These are phyloP conservation scores for Anser cygnoides DNA, from an alignment of 2,113 vertebrate species.

Conservation along the genomic window DNA sequence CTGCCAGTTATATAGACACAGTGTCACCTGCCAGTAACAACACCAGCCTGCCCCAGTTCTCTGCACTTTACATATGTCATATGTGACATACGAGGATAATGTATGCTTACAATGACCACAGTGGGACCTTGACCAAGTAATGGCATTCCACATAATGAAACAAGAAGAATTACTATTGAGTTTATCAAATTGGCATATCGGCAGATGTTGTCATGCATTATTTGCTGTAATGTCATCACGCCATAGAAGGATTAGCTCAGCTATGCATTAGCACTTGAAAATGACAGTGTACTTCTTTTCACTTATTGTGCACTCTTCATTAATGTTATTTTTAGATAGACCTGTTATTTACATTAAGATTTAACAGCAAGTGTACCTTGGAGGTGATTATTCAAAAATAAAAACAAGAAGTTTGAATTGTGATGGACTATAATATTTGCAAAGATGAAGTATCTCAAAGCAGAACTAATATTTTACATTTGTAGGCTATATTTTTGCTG, in stretches of 20 bases:
- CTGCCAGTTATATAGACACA: neutral
- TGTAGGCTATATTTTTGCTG: neutral
- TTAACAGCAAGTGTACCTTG: neutral
- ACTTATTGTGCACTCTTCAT: neutral
- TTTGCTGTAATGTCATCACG: neutral
- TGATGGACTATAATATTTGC: neutral
- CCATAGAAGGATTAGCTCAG: neutral
- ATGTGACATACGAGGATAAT: neutral
- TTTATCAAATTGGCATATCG: neutral
- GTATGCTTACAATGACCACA: neutral
- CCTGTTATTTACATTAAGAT: neutral
- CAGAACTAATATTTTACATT: neutral
- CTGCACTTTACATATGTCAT: neutral
- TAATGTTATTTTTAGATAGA: conserved; percentile 1
- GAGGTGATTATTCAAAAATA: neutral
- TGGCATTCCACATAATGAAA: neutral
- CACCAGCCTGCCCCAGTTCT: neutral
- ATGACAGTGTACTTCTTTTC: conserved; percentile 8
- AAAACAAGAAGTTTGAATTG: neutral
- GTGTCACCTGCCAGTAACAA: neutral
- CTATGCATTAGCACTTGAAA: neutral
- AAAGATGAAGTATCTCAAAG: neutral
- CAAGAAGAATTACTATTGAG: neutral
- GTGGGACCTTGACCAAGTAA: neutral
- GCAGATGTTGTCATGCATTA: neutral